Conservation (phyloP, 2,888 invertebrate species). For the Leptarthrus brevirostris region DNA sequence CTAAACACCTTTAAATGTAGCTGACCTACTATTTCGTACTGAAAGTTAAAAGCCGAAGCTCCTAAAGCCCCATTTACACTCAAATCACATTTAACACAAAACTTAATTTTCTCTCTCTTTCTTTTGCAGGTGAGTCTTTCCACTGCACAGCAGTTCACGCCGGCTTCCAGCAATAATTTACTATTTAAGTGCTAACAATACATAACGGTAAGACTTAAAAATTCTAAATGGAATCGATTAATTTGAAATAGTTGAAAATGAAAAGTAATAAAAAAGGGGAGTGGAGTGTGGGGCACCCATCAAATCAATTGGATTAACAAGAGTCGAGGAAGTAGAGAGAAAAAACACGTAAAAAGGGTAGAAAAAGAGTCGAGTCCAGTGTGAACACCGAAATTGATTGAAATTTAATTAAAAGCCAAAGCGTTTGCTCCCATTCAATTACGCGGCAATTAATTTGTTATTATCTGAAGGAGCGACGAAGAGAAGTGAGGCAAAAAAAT, state of each 20-base stretch:
- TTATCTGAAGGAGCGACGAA: constrained; percentile 44
- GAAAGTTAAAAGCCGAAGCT: too few relatives aligned
- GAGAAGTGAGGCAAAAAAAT: background rate
- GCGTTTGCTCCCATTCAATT: constrained; percentile 54
- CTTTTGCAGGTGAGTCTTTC: constrained; percentile 28
- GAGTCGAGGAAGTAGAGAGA: constrained; percentile 21
- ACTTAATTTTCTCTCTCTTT: too few relatives aligned
- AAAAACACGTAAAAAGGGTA: constrained; percentile 20
- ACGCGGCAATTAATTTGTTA: constrained; percentile 53
- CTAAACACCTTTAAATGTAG: too few relatives aligned
- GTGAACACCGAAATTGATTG: constrained; percentile 63
- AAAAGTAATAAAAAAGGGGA: constrained; percentile 20
- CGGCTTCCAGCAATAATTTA: background rate
- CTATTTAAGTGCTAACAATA: constrained; percentile 22
- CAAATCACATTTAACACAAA: too few relatives aligned
- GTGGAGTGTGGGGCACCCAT: constrained; percentile 26
- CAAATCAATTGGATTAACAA: constrained; percentile 33
- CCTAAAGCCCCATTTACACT: too few relatives aligned
- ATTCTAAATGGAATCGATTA: constrained; percentile 41
- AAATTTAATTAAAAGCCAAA: constrained; percentile 61
- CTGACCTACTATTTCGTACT: too few relatives aligned
- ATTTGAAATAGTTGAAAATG: constrained; percentile 24
- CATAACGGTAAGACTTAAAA: constrained; percentile 30
- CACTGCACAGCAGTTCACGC: background rate
- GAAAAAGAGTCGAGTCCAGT: constrained; percentile 56